Evolutionary conservation across 2,113 vertebrate genomes (phyloP).

Genomic region (Mormoops blainvillei): DNA sequence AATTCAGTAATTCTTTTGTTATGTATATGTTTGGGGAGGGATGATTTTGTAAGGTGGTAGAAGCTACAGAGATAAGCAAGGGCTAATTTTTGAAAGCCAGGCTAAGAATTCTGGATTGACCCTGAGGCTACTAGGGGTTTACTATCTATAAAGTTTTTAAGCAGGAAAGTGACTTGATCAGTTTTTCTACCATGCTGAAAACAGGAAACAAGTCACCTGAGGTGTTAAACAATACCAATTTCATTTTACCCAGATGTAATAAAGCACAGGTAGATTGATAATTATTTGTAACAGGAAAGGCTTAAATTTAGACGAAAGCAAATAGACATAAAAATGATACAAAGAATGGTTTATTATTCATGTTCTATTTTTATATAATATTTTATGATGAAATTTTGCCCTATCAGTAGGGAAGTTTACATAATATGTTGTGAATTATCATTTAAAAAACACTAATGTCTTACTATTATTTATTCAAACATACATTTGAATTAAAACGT

Average conservation of each 20-base stretch:
- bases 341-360: background rate
- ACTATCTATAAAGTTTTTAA: background rate
- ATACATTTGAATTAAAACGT: slow-evolving; percentile 7
- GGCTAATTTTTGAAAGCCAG: background rate
- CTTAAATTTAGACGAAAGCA: background rate
- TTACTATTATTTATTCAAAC: slow-evolving; percentile 27
- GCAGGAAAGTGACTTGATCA: background rate
- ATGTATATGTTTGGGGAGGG: background rate
- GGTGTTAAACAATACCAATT: background rate
- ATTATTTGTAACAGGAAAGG: background rate
- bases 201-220: background rate
- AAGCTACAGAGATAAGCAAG: background rate
- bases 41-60: background rate
- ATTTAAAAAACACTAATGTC: background rate
- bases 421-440: background rate
- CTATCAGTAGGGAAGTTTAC: background rate
- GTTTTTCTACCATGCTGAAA: background rate
- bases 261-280: background rate
- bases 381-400: background rate
- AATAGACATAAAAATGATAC: background rate
- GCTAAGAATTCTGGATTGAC: background rate
- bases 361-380: background rate
- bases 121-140: background rate
- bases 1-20: background rate
- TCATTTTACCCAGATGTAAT: background rate